Base-by-base conservation (phyloP, 2,797 vertebrate genomes). In the Poliocrania exsul region DNA sequence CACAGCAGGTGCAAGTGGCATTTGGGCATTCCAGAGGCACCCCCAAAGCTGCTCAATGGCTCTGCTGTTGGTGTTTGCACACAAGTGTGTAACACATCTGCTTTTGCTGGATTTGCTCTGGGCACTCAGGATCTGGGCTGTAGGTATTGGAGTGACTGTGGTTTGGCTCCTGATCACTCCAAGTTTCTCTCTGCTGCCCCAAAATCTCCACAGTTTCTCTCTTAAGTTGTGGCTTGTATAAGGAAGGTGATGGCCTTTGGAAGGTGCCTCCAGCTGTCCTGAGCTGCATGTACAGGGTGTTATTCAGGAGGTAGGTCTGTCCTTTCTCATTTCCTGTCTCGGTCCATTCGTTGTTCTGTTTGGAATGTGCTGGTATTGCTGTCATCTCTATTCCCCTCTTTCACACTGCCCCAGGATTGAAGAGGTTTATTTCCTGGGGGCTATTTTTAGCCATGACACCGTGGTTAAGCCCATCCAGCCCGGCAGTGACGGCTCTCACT, bases 321-420 rank as follows among this genome's bases (percentile, higher is more conserved):
- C 73, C 64, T 51, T 35, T 23, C 53, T 10, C 16, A 35, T 21
- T 17, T 40, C 46, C 38, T 4, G 0, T 16, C 69, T 69, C 29
- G 2, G 14, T 7, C 33, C 0, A 1, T 23, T 47, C 1, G 0
- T 62, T 53, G 2, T 35, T 31, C n/a, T 58, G 10, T 15, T 33
- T 20, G 37, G 53, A 49, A 26, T n/a, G 16, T 5, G 10, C 31
- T 37, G 20, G 53, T 62, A 7, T 35, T 62, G 57, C 69, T 64
- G 40, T 60, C 29, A 12, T 71, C 67, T 3, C 0, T 62, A 14
- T 56, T 85, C 57, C n/a, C 25, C 13, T 57, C 42, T 89, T 82
- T 58, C 66, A 7, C 2, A 2, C 60, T 69, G 56, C 29, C 28
- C n/a, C 42, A 44, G 86, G 56, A 67, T 28, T 61, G 67, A 73